Evolutionary conservation across 2,888 invertebrate genomes (phyloP).

Genomic region (Orthosia gothica): DNA sequence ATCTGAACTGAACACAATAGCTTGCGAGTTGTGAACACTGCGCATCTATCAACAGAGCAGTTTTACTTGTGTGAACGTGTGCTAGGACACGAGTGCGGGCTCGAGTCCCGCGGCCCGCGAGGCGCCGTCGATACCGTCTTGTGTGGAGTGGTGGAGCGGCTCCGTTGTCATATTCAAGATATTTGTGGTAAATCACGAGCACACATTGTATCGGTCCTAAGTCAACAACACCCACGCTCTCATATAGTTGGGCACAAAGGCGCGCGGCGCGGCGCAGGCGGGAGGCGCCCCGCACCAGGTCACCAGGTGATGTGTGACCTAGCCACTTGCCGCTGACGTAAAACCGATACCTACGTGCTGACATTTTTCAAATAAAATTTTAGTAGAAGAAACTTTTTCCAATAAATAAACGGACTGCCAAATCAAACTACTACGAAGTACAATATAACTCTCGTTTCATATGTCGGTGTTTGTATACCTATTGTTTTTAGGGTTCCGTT

Average conservation of each 20-base stretch:
- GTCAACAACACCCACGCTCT: conserved; percentile 41
- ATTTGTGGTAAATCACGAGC: conserved; percentile 48
- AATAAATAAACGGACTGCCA: no score
- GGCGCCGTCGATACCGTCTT: neutral
- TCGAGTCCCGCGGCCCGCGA: neutral
- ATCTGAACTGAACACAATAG: conserved; percentile 8
- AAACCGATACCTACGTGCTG: conserved; percentile 2
- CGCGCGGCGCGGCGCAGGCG: neutral
- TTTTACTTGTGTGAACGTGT: neutral
- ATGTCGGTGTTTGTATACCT: no score
- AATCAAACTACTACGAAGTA: no score
- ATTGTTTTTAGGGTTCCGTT: no score
- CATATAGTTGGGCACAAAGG: no score
- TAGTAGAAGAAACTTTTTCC: neutral
- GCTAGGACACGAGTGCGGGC: neutral
- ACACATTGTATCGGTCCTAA: conserved; percentile 54
- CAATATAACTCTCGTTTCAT: no score
- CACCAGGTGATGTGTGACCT: neutral
- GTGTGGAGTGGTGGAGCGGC: conserved; percentile 8
- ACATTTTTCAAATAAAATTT: conserved; percentile 6
- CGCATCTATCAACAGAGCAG: neutral
- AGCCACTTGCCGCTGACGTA: neutral
- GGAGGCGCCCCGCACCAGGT: no score
- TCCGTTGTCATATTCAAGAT: conserved; percentile 31
- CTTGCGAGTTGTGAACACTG: conserved; percentile 1